These are phyloP conservation scores for Andricus grossulariae DNA, from an alignment of 1,140 invertebrate species.

Conservation along the genomic window DNA sequence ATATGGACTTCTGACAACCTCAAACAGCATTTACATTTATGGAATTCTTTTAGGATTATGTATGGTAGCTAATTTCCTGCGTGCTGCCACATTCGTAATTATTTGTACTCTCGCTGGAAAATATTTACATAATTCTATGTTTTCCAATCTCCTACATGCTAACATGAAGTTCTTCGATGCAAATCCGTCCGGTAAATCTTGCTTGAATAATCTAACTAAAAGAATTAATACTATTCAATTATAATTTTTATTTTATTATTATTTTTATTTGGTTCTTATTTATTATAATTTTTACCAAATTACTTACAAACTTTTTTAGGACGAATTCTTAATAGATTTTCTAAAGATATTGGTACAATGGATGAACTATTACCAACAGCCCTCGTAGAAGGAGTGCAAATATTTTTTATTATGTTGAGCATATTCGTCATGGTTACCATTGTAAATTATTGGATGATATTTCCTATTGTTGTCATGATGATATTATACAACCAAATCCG, in stretches of 20 bases:
- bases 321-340: slow-evolving; percentile 87
- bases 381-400: slow-evolving; percentile 81
- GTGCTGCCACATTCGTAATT: slow-evolving; percentile 85
- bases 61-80: slow-evolving; percentile 76
- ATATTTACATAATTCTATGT: slow-evolving; percentile 90
- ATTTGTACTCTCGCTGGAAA: slow-evolving; percentile 88
- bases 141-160: slow-evolving; percentile 83
- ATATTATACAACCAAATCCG: slow-evolving; percentile 77
- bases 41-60: slow-evolving; percentile 63
- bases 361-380: slow-evolving; percentile 86
- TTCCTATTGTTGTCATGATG: slow-evolving; percentile 77
- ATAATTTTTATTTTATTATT: neutral
- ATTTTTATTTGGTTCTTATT: too few species aligned
- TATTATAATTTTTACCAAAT: neutral
- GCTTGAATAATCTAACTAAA: neutral
- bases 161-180: slow-evolving; percentile 91
- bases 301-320: slow-evolving; percentile 63
- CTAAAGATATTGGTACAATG: slow-evolving; percentile 88
- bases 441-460: slow-evolving; percentile 78
- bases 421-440: slow-evolving; percentile 77
- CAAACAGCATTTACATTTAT: slow-evolving; percentile 70
- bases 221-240: neutral
- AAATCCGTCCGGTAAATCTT: slow-evolving; percentile 82
- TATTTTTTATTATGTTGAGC: slow-evolving; percentile 66
- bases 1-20: slow-evolving; percentile 54